Conservation (phyloP, 2,888 invertebrate species). For the Osedax frankpressi region DNA sequence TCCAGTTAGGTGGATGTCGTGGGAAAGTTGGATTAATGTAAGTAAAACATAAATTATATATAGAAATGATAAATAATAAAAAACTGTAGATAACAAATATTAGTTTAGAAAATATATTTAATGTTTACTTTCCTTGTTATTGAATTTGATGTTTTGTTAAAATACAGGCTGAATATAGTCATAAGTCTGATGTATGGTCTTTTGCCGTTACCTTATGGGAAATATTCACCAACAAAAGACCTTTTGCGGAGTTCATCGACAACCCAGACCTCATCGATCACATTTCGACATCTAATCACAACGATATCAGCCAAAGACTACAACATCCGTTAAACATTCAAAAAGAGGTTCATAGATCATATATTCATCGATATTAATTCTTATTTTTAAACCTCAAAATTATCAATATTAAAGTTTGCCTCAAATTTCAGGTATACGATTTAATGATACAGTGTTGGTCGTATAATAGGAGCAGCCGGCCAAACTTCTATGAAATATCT, state of each 20-base stretch:
- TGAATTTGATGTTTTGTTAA: no score
- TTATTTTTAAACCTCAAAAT: no score
- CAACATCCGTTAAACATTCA: not conserved
- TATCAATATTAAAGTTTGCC: no score
- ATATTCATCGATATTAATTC: no score
- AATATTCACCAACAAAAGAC: not conserved
- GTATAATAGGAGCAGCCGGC: not conserved
- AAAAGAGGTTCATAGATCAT: no score
- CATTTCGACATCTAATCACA: not conserved
- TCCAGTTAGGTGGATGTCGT: not conserved
- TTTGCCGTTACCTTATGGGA: not conserved
- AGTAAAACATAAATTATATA: no score
- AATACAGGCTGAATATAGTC: not conserved
- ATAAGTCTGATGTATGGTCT: not conserved
- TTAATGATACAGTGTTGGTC: not conserved
- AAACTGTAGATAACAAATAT: no score
- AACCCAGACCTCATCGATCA: not conserved
- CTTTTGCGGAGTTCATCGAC: not conserved
- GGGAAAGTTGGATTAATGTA: not conserved
- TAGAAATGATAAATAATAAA: no score
- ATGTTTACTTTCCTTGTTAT: no score
- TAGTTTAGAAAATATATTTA: no score
- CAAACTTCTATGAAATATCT: not conserved
- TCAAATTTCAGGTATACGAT: not conserved
- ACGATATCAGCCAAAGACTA: not conserved